These are phyloP conservation scores for Trichosurus vulpecula DNA, from an alignment of 2,797 vertebrate species.

Conservation along the genomic window DNA sequence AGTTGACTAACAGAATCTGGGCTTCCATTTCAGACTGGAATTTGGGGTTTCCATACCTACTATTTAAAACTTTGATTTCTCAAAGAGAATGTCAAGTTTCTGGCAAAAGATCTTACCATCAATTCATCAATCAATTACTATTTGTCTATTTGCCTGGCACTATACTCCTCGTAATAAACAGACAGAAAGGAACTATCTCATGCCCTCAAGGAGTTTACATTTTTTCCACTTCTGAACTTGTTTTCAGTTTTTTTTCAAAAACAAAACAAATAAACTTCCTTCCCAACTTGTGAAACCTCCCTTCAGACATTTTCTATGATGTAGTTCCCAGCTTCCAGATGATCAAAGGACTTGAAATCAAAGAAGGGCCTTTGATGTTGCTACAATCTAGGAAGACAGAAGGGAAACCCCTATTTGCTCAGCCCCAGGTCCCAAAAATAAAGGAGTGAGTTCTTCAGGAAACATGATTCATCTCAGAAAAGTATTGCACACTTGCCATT, in stretches of 20 bases:
- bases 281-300: background rate
- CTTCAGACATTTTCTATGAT: background rate
- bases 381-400: conserved; percentile 11
- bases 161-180: background rate
- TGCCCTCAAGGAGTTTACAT: background rate
- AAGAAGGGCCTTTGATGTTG: background rate
- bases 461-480: conserved; percentile 6
- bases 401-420: background rate
- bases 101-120: background rate
- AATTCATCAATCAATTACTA: background rate
- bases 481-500: background rate
- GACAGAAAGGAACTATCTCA: background rate
- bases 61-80: background rate
- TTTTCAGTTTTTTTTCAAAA: background rate
- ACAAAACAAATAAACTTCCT: background rate
- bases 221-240: background rate
- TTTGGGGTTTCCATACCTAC: background rate
- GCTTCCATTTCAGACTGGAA: background rate
- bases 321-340: background rate
- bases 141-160: background rate
- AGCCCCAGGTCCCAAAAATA: background rate
- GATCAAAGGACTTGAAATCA: conserved; percentile 22
- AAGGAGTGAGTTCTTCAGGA: background rate
- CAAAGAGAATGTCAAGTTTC: background rate
- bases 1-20: background rate